Evolutionary conservation across 2,888 invertebrate species (phyloP).

Genomic region (Dione juno): DNA sequence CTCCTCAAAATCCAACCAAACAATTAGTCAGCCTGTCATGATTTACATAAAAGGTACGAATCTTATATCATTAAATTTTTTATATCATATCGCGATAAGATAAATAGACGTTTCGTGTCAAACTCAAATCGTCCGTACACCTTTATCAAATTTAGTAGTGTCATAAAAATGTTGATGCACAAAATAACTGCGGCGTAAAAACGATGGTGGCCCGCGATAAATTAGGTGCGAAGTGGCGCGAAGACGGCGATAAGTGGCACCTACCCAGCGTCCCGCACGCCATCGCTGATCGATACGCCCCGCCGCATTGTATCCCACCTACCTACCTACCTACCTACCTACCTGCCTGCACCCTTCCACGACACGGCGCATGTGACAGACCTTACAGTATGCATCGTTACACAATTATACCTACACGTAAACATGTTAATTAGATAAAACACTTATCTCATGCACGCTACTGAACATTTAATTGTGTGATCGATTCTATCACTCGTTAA

Average conservation of each 20-base stretch:
- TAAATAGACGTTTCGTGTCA: neutral
- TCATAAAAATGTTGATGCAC: slow-evolving; percentile 40
- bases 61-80: slow-evolving; percentile 49
- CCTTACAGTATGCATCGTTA: slow-evolving; percentile 21
- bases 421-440: slow-evolving; percentile 20
- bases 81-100: slow-evolving; percentile 13
- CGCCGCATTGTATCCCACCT: slow-evolving; percentile 41
- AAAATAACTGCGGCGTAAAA: slow-evolving; percentile 26
- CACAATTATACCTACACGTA: neutral
- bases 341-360: slow-evolving; percentile 34
- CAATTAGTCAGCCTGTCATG: neutral
- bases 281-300: slow-evolving; percentile 58
- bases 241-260: slow-evolving; percentile 77
- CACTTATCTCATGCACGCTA: slow-evolving; percentile 17
- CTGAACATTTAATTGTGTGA: neutral
- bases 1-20: neutral
- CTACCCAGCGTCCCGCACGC: slow-evolving; percentile 54
- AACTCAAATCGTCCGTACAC: slow-evolving; percentile 13
- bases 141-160: slow-evolving; percentile 27
- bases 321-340: too few relatives aligned
- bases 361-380: slow-evolving; percentile 5
- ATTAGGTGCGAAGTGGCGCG: slow-evolving; percentile 80
- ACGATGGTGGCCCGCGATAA: slow-evolving; percentile 62
- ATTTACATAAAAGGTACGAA: neutral
- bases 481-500: neutral